Conservation (phyloP, 2,888 invertebrate species). For the Mycalesis mineus region DNA sequence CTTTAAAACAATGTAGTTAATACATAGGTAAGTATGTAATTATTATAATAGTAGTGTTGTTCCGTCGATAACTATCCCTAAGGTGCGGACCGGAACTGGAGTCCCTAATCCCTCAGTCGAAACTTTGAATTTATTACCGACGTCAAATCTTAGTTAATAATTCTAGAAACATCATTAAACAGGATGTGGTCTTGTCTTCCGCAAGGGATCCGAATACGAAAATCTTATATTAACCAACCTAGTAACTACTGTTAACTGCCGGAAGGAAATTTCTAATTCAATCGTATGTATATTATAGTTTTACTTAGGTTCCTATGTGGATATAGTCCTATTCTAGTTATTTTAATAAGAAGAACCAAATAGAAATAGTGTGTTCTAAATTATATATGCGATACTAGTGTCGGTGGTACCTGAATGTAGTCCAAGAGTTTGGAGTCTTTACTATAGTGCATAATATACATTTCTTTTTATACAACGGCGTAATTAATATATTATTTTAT, state of each 20-base stretch:
- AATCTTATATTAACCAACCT: constrained; percentile 1
- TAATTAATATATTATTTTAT: too few species aligned
- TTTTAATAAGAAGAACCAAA: too few species aligned
- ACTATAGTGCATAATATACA: too few species aligned
- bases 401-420: too few species aligned
- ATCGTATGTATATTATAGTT: too few species aligned
- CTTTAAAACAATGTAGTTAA: too few species aligned
- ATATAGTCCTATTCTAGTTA: too few species aligned
- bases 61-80: constrained; percentile 56
- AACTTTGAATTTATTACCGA: constrained; percentile 63
- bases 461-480: too few species aligned
- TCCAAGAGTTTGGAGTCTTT: too few species aligned
- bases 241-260: background rate
- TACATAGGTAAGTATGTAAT: background rate
- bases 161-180: constrained; percentile 74
- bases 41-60: background rate
- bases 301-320: too few species aligned
- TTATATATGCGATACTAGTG: too few species aligned
- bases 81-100: constrained; percentile 65
- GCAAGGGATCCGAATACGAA: constrained; percentile 38
- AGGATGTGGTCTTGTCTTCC: constrained; percentile 65
- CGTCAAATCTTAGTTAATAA: constrained; percentile 77
- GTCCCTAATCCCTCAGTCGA: constrained; percentile 57
- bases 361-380: too few species aligned
- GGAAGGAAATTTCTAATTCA: background rate